Conservation (phyloP, 2,888 invertebrate species). For the Ochlodes sylvanus region DNA sequence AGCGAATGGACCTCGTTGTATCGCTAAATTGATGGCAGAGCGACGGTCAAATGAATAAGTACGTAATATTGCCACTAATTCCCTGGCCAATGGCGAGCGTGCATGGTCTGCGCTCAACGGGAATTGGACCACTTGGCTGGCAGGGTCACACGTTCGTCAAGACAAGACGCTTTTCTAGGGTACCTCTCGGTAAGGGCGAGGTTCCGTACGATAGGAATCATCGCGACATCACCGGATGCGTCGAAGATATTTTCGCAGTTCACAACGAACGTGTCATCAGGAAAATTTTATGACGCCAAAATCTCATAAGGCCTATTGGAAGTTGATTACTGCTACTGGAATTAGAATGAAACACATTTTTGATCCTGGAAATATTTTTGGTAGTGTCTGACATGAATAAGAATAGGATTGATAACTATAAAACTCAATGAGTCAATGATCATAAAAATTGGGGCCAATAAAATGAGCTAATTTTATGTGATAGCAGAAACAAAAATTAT, state of each 20-base stretch:
- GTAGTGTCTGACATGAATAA: no score
- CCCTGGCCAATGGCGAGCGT: conserved; percentile 69
- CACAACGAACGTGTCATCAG: no score
- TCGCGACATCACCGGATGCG: neutral
- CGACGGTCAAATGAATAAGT: conserved; percentile 76
- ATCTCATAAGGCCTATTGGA: no score
- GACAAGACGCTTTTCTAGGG: conserved; percentile 62
- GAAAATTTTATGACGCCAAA: no score
- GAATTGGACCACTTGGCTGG: conserved; percentile 78
- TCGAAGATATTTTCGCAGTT: neutral
- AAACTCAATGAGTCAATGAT: neutral
- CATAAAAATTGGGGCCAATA: conserved; percentile 12
- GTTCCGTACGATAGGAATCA: conserved; percentile 45
- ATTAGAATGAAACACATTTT: no score
- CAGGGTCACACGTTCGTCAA: conserved; percentile 72
- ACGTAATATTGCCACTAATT: conserved; percentile 75
- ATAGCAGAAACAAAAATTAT: no score
- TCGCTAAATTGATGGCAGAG: conserved; percentile 73
- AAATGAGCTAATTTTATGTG: neutral
- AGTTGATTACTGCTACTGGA: no score
- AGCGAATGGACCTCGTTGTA: conserved; percentile 44
- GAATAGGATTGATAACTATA: neutral
- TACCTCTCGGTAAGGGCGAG: conserved; percentile 47
- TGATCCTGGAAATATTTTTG: no score
- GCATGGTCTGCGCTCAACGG: conserved; percentile 53